Base-by-base conservation (phyloP, 2,888 invertebrate species). In the Sericinus montela region DNA sequence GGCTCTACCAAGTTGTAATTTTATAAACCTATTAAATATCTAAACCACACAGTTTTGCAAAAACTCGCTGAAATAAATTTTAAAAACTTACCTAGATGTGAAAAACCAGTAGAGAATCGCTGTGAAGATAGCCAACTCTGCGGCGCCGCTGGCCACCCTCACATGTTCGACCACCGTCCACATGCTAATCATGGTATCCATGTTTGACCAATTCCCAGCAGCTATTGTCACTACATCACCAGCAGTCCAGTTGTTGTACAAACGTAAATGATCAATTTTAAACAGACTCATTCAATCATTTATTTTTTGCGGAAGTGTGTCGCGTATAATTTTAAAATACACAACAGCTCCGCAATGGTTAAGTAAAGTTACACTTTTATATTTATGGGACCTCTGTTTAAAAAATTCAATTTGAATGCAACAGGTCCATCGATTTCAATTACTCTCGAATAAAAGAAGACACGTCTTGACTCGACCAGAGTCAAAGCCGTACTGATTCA, bases 41-140 rank as follows among this genome's bases (percentile, higher is more conserved):
- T 19, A 19, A 19, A 3, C 19, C 5, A 19, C 19, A 2, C 19
- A 19, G 5, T 19, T 19, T 19, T 19, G 19, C 3, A 19, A 19
- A 19, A 3, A 19, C 5, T n/a, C n/a, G n/a, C n/a, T 5, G 5
- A 19, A 19, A 3, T 19, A 19, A 19, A 5, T 3, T 2, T 5
- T 42, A 41, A 41, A 23, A 57, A 79, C 81, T 42, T 76, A 91
- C 91, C 91, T 91, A 60, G 89, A 88, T 44, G 90, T 91, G 75
- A 91, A 91, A 78, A 91, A 90, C 87, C 91, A 92, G 78, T 91
- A 91, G 57, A 92, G 78, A 25, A 91, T 81, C 50, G 90, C 91
- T 57, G 90, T 90, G 78, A 91, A 90, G 74, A 92, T 87, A 69
- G 91, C 90, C 58, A 91, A 76, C 72, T 91, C 91, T 37, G 91